phyloP scores from a whole-genome alignment of 1,140 invertebrate genomes.

The Mycetomoellerius zeteki region DNA sequence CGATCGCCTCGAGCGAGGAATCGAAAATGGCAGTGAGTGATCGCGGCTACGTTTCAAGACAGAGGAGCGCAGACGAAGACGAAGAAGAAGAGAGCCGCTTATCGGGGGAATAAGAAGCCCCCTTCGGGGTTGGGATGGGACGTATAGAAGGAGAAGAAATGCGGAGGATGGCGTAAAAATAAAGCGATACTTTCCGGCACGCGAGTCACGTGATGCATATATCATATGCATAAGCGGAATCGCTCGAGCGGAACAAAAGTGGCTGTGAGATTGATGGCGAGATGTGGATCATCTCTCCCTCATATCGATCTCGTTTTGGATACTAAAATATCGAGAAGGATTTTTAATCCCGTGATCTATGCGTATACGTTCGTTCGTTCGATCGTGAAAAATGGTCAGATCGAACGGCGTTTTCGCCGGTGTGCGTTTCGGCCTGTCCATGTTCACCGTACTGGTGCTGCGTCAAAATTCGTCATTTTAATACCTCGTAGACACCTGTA shows the following conservation, averaged over 20 bases:
- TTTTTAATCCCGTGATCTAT: conserved; percentile 62
- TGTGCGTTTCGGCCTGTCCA: no score
- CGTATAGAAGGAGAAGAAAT: background rate
- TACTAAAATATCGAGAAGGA: conserved; percentile 58
- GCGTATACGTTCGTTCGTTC: conserved; percentile 5
- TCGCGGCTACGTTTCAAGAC: conserved; percentile 38
- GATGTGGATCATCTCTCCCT: conserved; percentile 41
- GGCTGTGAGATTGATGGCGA: conserved; percentile 53
- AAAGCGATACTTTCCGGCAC: conserved; percentile 63
- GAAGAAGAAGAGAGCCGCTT: conserved; percentile 34
- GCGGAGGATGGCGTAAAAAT: conserved; percentile 35
- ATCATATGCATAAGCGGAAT: conserved; percentile 61
- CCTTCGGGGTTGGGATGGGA: conserved; percentile 7
- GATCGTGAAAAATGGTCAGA: conserved; percentile 53
- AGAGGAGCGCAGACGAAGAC: conserved; percentile 34
- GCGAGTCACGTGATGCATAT: conserved; percentile 63
- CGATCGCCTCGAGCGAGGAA: conserved; percentile 57
- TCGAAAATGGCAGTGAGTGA: conserved; percentile 63
- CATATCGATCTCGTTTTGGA: conserved; percentile 56
- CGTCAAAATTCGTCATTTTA: conserved; percentile 53
- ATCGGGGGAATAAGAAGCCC: conserved; percentile 50
- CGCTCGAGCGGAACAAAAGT: conserved; percentile 56
- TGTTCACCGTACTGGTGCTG: background rate
- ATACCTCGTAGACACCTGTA: conserved; percentile 29
- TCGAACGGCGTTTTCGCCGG: background rate